Evolutionary conservation across 2,797 vertebrate genomes (phyloP).

Genomic region (Corythornis leucogaster): DNA sequence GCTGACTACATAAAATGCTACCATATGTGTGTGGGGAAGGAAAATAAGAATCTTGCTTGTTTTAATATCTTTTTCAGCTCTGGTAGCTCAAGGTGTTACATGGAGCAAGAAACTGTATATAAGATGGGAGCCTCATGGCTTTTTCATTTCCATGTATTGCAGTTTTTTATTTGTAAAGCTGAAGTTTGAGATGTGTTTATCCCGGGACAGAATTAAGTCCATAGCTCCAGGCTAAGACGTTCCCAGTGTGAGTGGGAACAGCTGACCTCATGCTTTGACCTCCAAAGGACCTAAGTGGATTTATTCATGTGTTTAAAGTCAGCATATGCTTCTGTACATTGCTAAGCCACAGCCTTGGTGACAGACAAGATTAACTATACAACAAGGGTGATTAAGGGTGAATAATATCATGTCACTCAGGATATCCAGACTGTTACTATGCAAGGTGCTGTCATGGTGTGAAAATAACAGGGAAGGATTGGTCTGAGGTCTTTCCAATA

Average conservation of each 20-base stretch:
- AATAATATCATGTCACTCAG: constrained; percentile 4
- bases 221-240: background rate
- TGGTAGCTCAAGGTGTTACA: background rate
- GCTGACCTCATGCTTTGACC: constrained; percentile 36
- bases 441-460: constrained; percentile 1
- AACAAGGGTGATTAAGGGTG: background rate
- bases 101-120: background rate
- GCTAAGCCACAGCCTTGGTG: constrained; percentile 13
- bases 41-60: background rate
- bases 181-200: background rate
- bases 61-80: background rate
- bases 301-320: constrained; percentile 21
- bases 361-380: background rate
- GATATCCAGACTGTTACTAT: background rate
- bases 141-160: background rate
- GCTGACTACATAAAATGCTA: background rate
- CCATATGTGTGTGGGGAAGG: background rate
- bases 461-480: background rate
- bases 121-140: background rate
- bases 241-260: background rate
- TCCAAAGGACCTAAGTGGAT: constrained; percentile 21
- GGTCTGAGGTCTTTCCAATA: background rate
- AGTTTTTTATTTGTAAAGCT: background rate
- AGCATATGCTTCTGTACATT: constrained; percentile 8
- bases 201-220: background rate